Base-by-base conservation (phyloP, 2,113 vertebrate genomes). In the Macrotus californicus region DNA sequence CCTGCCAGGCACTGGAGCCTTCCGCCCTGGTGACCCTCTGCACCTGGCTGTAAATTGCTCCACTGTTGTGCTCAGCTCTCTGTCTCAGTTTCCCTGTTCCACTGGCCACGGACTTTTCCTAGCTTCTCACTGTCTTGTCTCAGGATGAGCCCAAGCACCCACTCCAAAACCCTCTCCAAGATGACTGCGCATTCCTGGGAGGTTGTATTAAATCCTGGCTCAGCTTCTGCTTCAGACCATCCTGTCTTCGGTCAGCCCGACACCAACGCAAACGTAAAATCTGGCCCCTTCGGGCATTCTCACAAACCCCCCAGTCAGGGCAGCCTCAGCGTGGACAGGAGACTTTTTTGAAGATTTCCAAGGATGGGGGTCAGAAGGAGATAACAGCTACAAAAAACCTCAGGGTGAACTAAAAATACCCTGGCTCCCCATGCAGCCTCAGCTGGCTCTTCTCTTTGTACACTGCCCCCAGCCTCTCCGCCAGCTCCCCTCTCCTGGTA, bases 381-480 rank as follows among this genome's bases (percentile, higher is more conserved):
- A 90, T 79, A 50, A 87, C 69, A 95, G 54, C 31, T 83, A 84
- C 31, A 46, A 84, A 72, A 96, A 89, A 34, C 34, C 12, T 97
- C 86, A 75, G 36, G 19, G 43, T 69, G 31, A 91, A 64, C 85
- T 73, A 84, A 93, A 54, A 87, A 87, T 75, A 82, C 34, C 50
- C 36, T 48, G 12, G 36, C 75, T 79, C 52, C 89, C 54, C 31
- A 69, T 21, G 79, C 34, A 92, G 16, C 66, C 43, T 89, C 52
- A 81, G 50, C 48, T 64, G 13, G 36, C 59, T 95, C 64, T 92
- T 48, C 36, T 54, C 11, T 39, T 92, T 94, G 72, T 52, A 56
- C 3, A 36, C 59, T 12, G 18, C 36, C 39, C 13, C 24, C n/a
- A 89, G 67, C 8, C 66, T 80, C 84, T 70, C 29, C 39, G 79